phyloP scores from a whole-genome alignment of 2,888 invertebrate genomes.

The Polydrusus tereticollis region DNA sequence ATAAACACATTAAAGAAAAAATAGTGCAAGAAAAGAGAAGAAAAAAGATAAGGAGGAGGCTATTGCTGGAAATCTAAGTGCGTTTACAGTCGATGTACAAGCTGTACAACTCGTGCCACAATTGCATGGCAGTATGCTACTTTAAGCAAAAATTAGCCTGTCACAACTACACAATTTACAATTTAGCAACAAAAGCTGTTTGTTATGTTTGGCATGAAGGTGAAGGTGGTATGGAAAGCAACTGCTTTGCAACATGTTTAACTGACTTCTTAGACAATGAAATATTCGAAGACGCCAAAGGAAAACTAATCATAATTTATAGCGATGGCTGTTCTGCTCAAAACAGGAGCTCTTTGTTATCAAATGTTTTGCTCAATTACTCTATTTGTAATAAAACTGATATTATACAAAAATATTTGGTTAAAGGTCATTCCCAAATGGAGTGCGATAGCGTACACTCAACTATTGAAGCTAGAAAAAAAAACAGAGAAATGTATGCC shows the following conservation, averaged over 20 bases:
- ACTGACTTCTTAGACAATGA: constrained; percentile 39
- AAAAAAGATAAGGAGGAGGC: constrained; percentile 34
- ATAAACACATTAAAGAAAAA: constrained; percentile 39
- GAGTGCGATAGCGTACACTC: constrained; percentile 29
- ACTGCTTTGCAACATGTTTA: constrained; percentile 38
- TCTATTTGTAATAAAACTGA: constrained; percentile 3
- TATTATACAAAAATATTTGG: constrained; percentile 17
- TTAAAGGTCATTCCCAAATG: constrained; percentile 30
- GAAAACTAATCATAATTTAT: constrained; percentile 43
- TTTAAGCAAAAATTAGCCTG: constrained; percentile 48
- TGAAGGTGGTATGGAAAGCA: constrained; percentile 47
- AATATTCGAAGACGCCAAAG: constrained; percentile 15
- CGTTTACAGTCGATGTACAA: constrained; percentile 50
- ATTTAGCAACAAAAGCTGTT: constrained; percentile 37
- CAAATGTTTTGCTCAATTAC: constrained; percentile 23
- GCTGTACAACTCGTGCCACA: constrained; percentile 47
- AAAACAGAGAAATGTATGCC: constrained; percentile 21
- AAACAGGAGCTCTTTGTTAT: constrained; percentile 22
- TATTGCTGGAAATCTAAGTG: constrained; percentile 30
- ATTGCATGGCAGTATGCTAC: constrained; percentile 38
- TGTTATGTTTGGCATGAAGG: constrained; percentile 53
- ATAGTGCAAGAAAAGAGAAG: constrained; percentile 41
- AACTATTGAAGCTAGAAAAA: constrained; percentile 15
- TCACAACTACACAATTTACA: constrained; percentile 44
- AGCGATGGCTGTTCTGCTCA: constrained; percentile 45